These are phyloP conservation scores for Choristoneura rosaceana DNA, from an alignment of 2,888 invertebrate species.

Conservation along the genomic window DNA sequence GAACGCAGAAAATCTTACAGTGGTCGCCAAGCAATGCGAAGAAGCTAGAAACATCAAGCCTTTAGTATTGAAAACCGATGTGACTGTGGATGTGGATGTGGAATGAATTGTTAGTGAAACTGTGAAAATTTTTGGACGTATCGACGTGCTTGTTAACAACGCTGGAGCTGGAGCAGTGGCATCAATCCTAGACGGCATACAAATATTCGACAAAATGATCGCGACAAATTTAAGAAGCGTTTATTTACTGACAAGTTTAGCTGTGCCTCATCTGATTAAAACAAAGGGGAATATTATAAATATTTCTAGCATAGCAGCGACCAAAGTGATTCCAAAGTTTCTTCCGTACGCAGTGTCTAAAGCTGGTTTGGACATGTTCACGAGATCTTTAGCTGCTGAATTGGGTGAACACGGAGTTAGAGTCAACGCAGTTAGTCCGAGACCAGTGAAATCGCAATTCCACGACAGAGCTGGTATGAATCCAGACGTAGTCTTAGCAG, in stretches of 20 bases:
- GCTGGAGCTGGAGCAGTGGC: background rate
- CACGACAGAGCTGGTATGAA: background rate
- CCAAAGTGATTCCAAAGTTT: background rate
- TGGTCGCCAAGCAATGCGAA: conserved; percentile 7
- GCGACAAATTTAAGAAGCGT: conserved; percentile 13
- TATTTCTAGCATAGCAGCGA: conserved; percentile 1
- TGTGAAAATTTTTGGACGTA: conserved; percentile 1
- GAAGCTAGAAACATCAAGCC: background rate
- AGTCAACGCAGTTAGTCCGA: conserved; percentile 8
- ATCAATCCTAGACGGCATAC: conserved; percentile 1
- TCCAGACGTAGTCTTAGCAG: too few species aligned
- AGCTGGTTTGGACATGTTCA: conserved; percentile 15
- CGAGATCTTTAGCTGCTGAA: conserved; percentile 11
- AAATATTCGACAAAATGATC: conserved; percentile 9
- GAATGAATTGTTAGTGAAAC: conserved; percentile 4
- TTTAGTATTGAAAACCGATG: background rate
- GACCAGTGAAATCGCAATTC: conserved; percentile 2
- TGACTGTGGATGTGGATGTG: conserved; percentile 7
- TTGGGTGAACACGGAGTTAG: background rate
- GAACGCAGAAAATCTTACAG: conserved; percentile 3
- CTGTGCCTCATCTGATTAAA: conserved; percentile 10
- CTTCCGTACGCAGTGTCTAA: conserved; percentile 2
- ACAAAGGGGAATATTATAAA: conserved; percentile 21
- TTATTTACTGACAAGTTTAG: conserved; percentile 11
- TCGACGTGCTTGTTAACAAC: conserved; percentile 20